phyloP scores from a whole-genome alignment of 2,113 vertebrate genomes.

The Nanorana parkeri region DNA sequence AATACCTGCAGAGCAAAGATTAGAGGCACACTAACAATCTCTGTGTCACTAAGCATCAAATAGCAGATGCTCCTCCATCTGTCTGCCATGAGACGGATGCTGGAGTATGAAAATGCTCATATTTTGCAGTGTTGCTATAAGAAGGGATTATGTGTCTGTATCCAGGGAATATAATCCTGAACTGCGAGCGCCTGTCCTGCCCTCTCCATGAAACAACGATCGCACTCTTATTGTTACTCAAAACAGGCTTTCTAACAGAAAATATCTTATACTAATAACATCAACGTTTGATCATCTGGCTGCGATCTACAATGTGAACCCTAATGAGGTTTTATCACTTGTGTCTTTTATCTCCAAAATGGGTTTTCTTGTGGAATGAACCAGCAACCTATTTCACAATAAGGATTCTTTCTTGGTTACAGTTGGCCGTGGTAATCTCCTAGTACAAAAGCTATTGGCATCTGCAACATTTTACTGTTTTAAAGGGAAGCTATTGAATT shows the following conservation, averaged over 20 bases:
- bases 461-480: not conserved
- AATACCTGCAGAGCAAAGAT: constrained; percentile 55
- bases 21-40: constrained; percentile 48
- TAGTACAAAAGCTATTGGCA: too few species aligned
- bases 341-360: constrained; percentile 4
- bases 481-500: too few species aligned
- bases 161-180: constrained; percentile 62
- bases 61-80: constrained; percentile 60
- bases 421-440: constrained; percentile 7
- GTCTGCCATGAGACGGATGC: constrained; percentile 58
- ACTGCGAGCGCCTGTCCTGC: constrained; percentile 48
- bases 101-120: constrained; percentile 63
- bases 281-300: constrained; percentile 16
- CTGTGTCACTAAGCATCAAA: constrained; percentile 56
- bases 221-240: not conserved
- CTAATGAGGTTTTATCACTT: constrained; percentile 3
- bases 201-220: not conserved
- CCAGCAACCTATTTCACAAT: constrained; percentile 1
- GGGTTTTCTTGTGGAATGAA: not conserved
- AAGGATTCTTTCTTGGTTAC: not conserved
- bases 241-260: constrained; percentile 10
- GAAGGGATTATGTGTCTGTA: constrained; percentile 61
- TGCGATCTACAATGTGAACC: constrained; percentile 1
- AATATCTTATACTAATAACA: not conserved
- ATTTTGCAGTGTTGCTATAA: constrained; percentile 64